These are phyloP conservation scores for Podotricha telesiphe DNA, from an alignment of 2,888 invertebrate species.

Conservation along the genomic window DNA sequence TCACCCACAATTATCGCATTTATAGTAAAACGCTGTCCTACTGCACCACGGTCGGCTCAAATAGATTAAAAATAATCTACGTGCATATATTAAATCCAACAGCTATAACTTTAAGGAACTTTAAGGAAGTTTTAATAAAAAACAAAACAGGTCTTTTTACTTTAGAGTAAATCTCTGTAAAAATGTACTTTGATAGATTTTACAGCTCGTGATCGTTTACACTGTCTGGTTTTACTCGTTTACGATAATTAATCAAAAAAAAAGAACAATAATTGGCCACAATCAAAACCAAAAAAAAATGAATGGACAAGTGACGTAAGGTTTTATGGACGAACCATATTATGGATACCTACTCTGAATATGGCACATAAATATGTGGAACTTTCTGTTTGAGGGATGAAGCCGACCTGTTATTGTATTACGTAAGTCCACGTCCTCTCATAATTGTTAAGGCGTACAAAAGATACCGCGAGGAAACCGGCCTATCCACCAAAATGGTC, in stretches of 20 bases:
- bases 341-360: slow-evolving; percentile 12
- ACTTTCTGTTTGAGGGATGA: slow-evolving; percentile 40
- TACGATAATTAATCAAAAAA: background rate
- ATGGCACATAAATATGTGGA: slow-evolving; percentile 52
- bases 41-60: too few relatives aligned
- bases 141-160: too few relatives aligned
- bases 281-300: background rate
- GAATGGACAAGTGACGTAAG: background rate
- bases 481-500: slow-evolving; percentile 59
- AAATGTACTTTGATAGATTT: background rate
- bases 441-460: slow-evolving; percentile 66
- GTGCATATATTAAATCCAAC: too few relatives aligned
- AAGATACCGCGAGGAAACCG: slow-evolving; percentile 55
- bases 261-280: background rate
- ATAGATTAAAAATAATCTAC: too few relatives aligned
- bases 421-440: slow-evolving; percentile 64
- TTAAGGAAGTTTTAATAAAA: too few relatives aligned
- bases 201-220: too few relatives aligned
- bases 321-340: background rate
- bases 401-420: slow-evolving; percentile 57
- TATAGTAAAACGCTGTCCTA: too few relatives aligned
- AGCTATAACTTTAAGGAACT: too few relatives aligned
- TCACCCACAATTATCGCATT: too few relatives aligned
- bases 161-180: background rate
- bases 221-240: background rate